Percentiles rank a stretch among this genome's conserved stretches.
These are phyloP conservation scores for Conger conger DNA, from an alignment of 2,113 vertebrate species.

Conservation along the genomic window DNA sequence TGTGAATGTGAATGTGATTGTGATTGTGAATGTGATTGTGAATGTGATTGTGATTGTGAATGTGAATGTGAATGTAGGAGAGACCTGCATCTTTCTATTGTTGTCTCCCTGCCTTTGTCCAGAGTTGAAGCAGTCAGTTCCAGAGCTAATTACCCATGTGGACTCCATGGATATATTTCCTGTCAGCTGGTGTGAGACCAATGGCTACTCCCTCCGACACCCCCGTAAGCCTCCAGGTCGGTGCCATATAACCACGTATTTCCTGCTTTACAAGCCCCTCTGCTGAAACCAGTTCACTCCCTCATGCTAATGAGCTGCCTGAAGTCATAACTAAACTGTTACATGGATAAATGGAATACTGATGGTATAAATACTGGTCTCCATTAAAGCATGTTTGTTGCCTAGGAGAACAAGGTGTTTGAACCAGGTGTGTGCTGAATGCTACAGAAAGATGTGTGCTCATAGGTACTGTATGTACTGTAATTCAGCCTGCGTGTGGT, in stretches of 20 bases:
- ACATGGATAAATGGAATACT: not conserved
- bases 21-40: not conserved
- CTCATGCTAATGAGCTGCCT: no score
- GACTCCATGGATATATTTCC: slow-evolving; percentile 97
- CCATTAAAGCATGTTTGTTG: not conserved
- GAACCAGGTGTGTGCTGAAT: not conserved
- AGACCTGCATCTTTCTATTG: slow-evolving; percentile 13
- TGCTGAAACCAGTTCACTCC: not conserved
- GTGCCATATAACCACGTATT: not conserved
- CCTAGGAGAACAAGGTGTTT: not conserved
- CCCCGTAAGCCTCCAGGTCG: slow-evolving; percentile 75
- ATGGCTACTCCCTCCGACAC: slow-evolving; percentile 86
- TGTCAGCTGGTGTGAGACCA: slow-evolving; percentile 96
- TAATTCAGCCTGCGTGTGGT: not conserved
- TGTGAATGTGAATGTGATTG: slow-evolving; percentile 3
- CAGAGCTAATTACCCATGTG: slow-evolving; percentile 87
- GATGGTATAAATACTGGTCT: not conserved
- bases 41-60: slow-evolving; percentile 15
- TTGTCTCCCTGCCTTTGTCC: slow-evolving; percentile 32
- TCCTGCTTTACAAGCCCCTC: not conserved
- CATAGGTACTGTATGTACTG: not conserved
- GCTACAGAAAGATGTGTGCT: not conserved
- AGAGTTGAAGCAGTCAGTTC: slow-evolving; percentile 88
- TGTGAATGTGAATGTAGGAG: slow-evolving; percentile 25
- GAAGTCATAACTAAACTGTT: not conserved